Base-by-base conservation (phyloP, 2,113 vertebrate species). In the Eulacestoma nigropectus region DNA sequence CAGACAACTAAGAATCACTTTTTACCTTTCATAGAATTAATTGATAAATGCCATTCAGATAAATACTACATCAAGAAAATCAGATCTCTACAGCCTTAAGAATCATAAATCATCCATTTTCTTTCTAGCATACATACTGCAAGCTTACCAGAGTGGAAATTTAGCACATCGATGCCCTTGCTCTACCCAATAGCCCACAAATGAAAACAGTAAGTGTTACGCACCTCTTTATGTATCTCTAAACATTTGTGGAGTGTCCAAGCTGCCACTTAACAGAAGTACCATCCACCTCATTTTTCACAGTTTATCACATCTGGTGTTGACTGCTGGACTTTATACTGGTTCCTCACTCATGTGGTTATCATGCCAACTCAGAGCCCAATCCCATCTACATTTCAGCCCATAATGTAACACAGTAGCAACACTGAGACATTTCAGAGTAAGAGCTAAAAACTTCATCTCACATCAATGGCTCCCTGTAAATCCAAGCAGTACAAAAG, bases 341-440 rank as follows among this genome's bases (percentile, higher is more conserved):
- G 21, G 14, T 26, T 79, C 39, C 69, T 83, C 53, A 39, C 3
- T 59, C 14, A 29, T 9, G 26, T 44, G 29, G 37, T 37, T 82
- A 81, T 41, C 59, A 20, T 15, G 55, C 27, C 35, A 53, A 33
- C 12, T 57, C 27, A 0, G 0, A 80, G 59, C 22, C 32, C 13
- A 52, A 14, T 11, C 22, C 53, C 50, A 42, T 19, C 59, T 49
- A 86, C 2, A 1, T 11, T 77, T 53, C 11, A 65, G 83, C 50
- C 41, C 59, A 22, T 30, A 44, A 60, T 0, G 1, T 78, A 87
- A n/a, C 50, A 32, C 0, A 1, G 19, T 7, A 46, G n/a, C 14
- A 22, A 50, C 67, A 73, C 7, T n/a, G 33, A 87, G 35, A 59
- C 5, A 12, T 22, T 68, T 42, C 55, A 77, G 25, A 76, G 15